Conservation (phyloP, 2,797 vertebrate genomes). For the Gastrophryne carolinensis region DNA sequence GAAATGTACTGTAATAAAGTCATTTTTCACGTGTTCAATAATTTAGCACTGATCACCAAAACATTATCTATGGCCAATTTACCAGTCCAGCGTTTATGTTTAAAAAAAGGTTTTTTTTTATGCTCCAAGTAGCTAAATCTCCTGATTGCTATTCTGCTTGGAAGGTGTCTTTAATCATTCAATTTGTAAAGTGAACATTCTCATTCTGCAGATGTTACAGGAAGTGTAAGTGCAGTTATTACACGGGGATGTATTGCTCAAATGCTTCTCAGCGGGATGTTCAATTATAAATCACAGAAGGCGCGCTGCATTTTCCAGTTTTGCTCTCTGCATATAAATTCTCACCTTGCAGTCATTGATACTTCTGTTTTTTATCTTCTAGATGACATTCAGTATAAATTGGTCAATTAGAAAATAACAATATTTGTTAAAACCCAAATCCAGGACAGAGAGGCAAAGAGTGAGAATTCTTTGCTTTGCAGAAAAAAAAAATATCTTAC, state of each 20-base stretch:
- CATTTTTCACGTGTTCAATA: conserved; percentile 39
- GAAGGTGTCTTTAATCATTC: conserved; percentile 39
- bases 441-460: too few species aligned
- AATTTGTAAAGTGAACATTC: conserved; percentile 32
- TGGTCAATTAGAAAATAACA: too few species aligned
- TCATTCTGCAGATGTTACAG: conserved; percentile 36
- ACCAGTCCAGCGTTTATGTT: background rate
- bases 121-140: conserved; percentile 11
- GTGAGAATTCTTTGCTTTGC: too few species aligned
- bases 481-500: too few species aligned
- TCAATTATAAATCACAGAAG: conserved; percentile 37
- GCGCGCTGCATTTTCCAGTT: conserved; percentile 5
- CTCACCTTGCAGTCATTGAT: conserved; percentile 2
- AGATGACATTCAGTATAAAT: conserved; percentile 10
- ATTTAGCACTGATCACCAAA: conserved; percentile 26
- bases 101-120: conserved; percentile 6
- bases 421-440: too few species aligned
- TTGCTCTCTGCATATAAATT: conserved; percentile 12
- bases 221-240: conserved; percentile 47
- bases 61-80: conserved; percentile 22
- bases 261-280: conserved; percentile 29
- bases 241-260: conserved; percentile 15
- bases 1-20: conserved; percentile 20
- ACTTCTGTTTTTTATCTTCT: background rate
- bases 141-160: conserved; percentile 18